Evolutionary conservation across 2,113 vertebrate genomes (phyloP), one percentile per base, ranked within the genome.

Genomic region (Hoplias malabaricus): DNA sequence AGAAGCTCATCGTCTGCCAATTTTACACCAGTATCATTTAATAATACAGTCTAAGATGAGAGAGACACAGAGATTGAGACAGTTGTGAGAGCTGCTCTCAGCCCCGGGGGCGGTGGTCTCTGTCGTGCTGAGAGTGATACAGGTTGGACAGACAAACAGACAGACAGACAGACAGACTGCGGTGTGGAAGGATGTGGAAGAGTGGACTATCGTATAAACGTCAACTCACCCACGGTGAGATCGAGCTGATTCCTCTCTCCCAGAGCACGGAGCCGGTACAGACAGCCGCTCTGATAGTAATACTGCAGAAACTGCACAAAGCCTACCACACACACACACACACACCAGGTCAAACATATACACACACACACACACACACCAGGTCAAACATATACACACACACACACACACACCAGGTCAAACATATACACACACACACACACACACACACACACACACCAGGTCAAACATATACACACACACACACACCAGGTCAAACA

Each of bases 281-380:
- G 94, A 85, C 96, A 99, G 78, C 98, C 98, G 23, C 97, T 95
- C 89, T 99, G 98, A 86, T 99, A 99, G 81, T 99, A 99, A 90
- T 99, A 99, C 80, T 99, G 98, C 25, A 99, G 91, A 91, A 98
- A 99, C 89, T 99, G 98, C 67, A 99, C 94, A 9, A 96, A 98
- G 84, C 96, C 97, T 99, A 84, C 29, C 90, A 77, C 36, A 80
- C 43, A 77, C 46, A 80, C 43, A 77, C 46, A 70, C 11, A 76
- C 48, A 46, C 43, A 29, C 23, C 57, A 54, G 16, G 16, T 69
- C 33, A 29, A 38, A 23, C 33, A 65, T 29, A 77, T 10, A 42
- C 14, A 59, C 56, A 63, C 31, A 19, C 3, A 36, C 46, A 21
- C n/a, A 13, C 33, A 50, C 29, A 73, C 10, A 29, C 36, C 5